A percentile compares a stretch with the other conserved stretches of the same genome.
Evolutionary conservation across 37 sponge, comb jelly and placozoan genomes (phyloP).

Genomic region (Ephydatia muelleri): DNA sequence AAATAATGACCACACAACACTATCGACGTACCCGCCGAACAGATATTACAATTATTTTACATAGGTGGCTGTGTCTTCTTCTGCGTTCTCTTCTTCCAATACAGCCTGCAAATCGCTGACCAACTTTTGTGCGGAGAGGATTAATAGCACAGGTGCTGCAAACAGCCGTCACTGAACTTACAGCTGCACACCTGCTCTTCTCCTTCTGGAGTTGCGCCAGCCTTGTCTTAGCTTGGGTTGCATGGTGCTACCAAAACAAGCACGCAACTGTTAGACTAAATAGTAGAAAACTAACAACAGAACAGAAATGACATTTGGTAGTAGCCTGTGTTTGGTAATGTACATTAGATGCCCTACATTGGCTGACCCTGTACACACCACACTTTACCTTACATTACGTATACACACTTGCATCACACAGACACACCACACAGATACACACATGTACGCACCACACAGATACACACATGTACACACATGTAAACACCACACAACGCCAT

Average conservation of each 20-base stretch:
- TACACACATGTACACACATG: not conserved
- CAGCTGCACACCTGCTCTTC: not conserved
- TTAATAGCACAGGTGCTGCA: not conserved
- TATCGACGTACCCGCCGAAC: not conserved
- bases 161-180: not conserved
- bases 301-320: too few species aligned
- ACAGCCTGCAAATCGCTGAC: conserved; percentile 32
- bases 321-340: too few species aligned
- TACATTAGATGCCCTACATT: too few species aligned
- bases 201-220: not conserved
- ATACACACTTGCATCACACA: too few species aligned
- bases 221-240: not conserved
- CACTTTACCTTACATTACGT: too few species aligned
- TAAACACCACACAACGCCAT: not conserved
- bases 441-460: not conserved
- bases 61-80: conserved; percentile 67
- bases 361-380: too few species aligned
- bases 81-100: conserved; percentile 40
- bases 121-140: not conserved
- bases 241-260: conserved; percentile 3
- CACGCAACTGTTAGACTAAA: too few species aligned
- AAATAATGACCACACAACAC: not conserved
- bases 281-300: too few species aligned
- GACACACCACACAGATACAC: not conserved
- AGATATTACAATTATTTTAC: not conserved